These are phyloP conservation scores for Eriosoma lanigerum DNA, from an alignment of 1,140 invertebrate species.

Conservation along the genomic window DNA sequence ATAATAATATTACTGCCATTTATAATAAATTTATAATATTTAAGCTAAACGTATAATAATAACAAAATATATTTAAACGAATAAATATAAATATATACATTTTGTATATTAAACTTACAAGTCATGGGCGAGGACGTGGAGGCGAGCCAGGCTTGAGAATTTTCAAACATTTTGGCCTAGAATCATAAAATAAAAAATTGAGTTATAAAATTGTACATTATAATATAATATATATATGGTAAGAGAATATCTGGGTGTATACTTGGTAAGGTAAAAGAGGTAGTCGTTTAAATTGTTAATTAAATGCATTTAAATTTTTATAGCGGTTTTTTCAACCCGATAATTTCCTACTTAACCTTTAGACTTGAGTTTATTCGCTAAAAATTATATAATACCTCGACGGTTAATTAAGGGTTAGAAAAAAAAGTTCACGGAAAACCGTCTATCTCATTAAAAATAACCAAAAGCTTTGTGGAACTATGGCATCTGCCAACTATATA, in stretches of 20 bases:
- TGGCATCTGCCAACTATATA: background rate
- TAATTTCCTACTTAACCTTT: background rate
- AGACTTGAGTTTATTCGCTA: background rate
- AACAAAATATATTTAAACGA: too few relatives aligned
- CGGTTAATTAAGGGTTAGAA: background rate
- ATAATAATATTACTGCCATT: too few relatives aligned
- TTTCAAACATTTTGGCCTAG: conserved; percentile 86
- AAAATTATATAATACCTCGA: background rate
- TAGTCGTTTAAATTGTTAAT: background rate
- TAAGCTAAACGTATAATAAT: background rate
- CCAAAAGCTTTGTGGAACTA: background rate
- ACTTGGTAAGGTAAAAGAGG: background rate
- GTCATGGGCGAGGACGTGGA: conserved; percentile 81
- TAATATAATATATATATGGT: background rate
- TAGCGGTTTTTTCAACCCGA: conserved; percentile 2
- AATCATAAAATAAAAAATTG: conserved; percentile 62
- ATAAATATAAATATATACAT: too few relatives aligned
- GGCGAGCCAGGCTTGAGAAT: conserved; percentile 84
- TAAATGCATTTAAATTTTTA: background rate
- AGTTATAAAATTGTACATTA: conserved; percentile 14
- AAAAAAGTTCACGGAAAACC: background rate
- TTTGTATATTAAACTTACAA: conserved; percentile 72
- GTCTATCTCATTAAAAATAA: background rate
- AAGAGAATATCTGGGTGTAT: too few relatives aligned
- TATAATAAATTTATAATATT: background rate